Conservation (phyloP, 2,797 vertebrate genomes). For the Silurus aristotelis region DNA sequence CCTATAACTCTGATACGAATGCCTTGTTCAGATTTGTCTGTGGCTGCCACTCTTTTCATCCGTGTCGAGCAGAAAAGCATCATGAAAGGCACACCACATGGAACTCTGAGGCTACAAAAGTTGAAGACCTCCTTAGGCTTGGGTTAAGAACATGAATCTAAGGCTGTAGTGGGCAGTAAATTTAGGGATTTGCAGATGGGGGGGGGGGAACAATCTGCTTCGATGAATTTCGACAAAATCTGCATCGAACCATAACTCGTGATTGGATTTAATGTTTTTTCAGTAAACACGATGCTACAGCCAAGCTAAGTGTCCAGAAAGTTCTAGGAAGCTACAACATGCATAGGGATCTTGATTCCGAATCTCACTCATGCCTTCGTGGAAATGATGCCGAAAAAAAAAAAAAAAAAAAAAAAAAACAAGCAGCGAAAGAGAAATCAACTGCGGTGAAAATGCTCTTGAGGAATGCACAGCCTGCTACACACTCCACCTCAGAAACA, state of each 20-base stretch:
- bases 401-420: neutral
- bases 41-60: too few species aligned
- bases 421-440: neutral
- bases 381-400: neutral
- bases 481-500: neutral
- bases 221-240: neutral
- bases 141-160: neutral
- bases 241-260: too few species aligned
- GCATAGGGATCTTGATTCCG: neutral
- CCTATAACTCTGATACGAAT: neutral
- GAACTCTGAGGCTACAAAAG: neutral
- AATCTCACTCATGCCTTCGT: neutral
- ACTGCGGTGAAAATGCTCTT: neutral
- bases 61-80: neutral
- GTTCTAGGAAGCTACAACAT: neutral
- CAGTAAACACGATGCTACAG: too few species aligned
- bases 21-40: too few species aligned
- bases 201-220: neutral
- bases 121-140: neutral
- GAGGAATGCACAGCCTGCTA: conserved; percentile 2
- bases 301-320: neutral
- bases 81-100: neutral
- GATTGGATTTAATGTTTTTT: too few species aligned
- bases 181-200: neutral
- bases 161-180: neutral